Evolutionary conservation across 2,888 invertebrate species (phyloP).

Genomic region (Phyllotreta cruciferae): DNA sequence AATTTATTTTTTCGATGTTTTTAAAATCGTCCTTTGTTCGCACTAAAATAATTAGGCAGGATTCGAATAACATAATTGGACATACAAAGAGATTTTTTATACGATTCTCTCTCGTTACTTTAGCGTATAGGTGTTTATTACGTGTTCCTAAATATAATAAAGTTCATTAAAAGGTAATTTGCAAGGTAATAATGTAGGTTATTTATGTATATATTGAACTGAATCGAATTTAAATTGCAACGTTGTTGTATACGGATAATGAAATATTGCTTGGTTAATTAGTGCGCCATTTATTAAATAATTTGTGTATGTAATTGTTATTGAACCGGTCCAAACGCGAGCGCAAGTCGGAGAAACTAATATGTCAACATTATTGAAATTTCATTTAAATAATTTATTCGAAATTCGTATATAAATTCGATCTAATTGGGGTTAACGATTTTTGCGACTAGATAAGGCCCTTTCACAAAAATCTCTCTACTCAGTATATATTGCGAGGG

Average conservation of each 20-base stretch:
- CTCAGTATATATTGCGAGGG: slow-evolving; percentile 46
- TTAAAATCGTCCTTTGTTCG: neutral
- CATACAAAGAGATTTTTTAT: too few relatives aligned
- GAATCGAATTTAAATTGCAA: neutral
- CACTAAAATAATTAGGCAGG: too few relatives aligned
- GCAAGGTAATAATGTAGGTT: too few relatives aligned
- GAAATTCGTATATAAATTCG: slow-evolving; percentile 31
- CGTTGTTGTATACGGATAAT: neutral
- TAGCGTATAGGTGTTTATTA: too few relatives aligned
- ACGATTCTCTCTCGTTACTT: too few relatives aligned
- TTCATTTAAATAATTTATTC: slow-evolving; percentile 22
- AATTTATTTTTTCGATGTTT: slow-evolving; percentile 19
- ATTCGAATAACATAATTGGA: too few relatives aligned
- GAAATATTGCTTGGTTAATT: slow-evolving; percentile 12
- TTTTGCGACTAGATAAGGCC: slow-evolving; percentile 33
- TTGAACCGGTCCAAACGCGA: slow-evolving; percentile 33
- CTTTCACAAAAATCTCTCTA: slow-evolving; percentile 45
- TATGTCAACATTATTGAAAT: slow-evolving; percentile 29
- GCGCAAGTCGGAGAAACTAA: slow-evolving; percentile 27
- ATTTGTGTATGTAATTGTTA: slow-evolving; percentile 13
- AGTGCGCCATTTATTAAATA: neutral
- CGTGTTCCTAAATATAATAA: too few relatives aligned
- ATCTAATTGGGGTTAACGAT: slow-evolving; percentile 30
- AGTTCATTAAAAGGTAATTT: too few relatives aligned
- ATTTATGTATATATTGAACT: too few relatives aligned